Evolutionary conservation across 1,140 invertebrate species (phyloP).

Genomic region (Drosophila navojoa): DNA sequence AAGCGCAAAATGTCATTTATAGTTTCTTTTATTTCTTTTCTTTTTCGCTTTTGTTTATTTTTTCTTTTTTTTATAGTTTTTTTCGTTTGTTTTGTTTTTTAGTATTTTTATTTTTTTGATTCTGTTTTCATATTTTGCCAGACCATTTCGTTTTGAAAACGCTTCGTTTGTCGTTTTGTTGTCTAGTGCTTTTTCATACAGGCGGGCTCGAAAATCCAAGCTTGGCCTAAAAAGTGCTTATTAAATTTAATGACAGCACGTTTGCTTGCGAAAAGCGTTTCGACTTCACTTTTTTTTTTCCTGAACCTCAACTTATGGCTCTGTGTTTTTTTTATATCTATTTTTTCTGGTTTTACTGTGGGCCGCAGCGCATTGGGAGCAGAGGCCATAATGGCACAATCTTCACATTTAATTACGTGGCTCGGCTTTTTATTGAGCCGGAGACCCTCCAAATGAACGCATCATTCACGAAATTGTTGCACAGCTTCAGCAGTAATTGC

Average conservation of each 20-base stretch:
- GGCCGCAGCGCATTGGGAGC: slow-evolving; percentile 62
- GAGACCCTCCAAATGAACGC: slow-evolving; percentile 29
- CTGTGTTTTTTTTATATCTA: slow-evolving; percentile 26
- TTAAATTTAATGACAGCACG: slow-evolving; percentile 83
- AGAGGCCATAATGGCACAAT: slow-evolving; percentile 61
- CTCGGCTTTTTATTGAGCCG: slow-evolving; percentile 46
- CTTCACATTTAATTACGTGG: slow-evolving; percentile 75
- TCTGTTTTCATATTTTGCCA: slow-evolving; percentile 62
- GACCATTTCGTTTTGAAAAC: slow-evolving; percentile 69
- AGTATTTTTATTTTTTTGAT: slow-evolving; percentile 19
- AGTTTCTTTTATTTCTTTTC: slow-evolving; percentile 46
- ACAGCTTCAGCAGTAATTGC: slow-evolving; percentile 59
- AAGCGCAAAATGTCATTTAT: slow-evolving; percentile 55
- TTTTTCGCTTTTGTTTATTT: slow-evolving; percentile 4
- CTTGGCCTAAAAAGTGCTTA: slow-evolving; percentile 81
- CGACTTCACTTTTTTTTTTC: slow-evolving; percentile 40
- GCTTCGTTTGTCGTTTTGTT: slow-evolving; percentile 43
- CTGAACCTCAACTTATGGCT: slow-evolving; percentile 42
- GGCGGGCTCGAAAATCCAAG: slow-evolving; percentile 69
- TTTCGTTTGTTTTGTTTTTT: neutral
- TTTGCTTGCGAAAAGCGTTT: slow-evolving; percentile 81
- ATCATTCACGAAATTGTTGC: slow-evolving; percentile 48
- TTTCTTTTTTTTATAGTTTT: slow-evolving; percentile 7
- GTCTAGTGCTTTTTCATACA: slow-evolving; percentile 42
- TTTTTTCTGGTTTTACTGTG: slow-evolving; percentile 52